These are phyloP conservation scores for Sebastes paucispinis DNA, from an alignment of 2,797 vertebrate species.

Conservation along the genomic window DNA sequence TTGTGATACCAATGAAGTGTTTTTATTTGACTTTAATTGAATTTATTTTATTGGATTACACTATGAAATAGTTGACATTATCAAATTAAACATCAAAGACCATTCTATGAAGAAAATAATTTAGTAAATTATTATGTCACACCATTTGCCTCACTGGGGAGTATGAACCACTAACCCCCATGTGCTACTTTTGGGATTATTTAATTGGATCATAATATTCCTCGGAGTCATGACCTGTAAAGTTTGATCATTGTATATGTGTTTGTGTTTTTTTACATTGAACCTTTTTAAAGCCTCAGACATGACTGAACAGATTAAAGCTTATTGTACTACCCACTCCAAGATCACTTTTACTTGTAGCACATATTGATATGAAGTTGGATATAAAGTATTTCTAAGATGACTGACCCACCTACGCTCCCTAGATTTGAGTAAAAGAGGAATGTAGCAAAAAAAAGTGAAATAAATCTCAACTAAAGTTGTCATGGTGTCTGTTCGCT, in stretches of 20 bases:
- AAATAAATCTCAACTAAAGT: slow-evolving; percentile 78
- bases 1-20: slow-evolving; percentile 74
- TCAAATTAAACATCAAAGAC: slow-evolving; percentile 48
- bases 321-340: slow-evolving; percentile 70
- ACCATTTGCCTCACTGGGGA: slow-evolving; percentile 62
- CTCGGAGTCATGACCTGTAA: slow-evolving; percentile 67
- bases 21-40: slow-evolving; percentile 52
- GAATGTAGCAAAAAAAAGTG: slow-evolving; percentile 76
- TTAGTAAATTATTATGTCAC: slow-evolving; percentile 63
- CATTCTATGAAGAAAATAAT: slow-evolving; percentile 52
- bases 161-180: slow-evolving; percentile 35
- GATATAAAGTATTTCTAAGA: slow-evolving; percentile 75
- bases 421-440: slow-evolving; percentile 73
- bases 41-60: slow-evolving; percentile 60
- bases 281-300: slow-evolving; percentile 75
- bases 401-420: slow-evolving; percentile 72
- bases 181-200: slow-evolving; percentile 50
- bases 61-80: slow-evolving; percentile 56
- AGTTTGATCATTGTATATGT: slow-evolving; percentile 72
- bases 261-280: slow-evolving; percentile 75
- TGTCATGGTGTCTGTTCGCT: slow-evolving; percentile 58
- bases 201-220: slow-evolving; percentile 66
- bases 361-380: slow-evolving; percentile 74
- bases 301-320: slow-evolving; percentile 76
- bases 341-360: slow-evolving; percentile 72